phyloP scores from a whole-genome alignment of 2,797 vertebrate genomes.

The Mycteria americana region DNA sequence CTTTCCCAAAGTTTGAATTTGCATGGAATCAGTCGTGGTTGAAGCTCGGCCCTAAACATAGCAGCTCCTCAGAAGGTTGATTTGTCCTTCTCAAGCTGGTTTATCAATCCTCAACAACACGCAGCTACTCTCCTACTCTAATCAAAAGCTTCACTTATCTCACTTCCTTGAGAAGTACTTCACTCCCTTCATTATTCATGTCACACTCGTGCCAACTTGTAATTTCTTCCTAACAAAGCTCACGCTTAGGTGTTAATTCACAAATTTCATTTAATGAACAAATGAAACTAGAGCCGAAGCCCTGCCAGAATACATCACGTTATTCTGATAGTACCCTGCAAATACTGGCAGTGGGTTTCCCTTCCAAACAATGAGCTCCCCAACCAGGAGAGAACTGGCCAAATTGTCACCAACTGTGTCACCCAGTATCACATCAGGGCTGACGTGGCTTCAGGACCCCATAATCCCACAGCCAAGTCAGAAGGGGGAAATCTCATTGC shows the following conservation, averaged over 20 bases:
- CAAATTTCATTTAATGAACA: slow-evolving; percentile 19
- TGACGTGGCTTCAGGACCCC: background rate
- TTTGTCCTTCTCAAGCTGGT: slow-evolving; percentile 32
- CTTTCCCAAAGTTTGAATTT: background rate
- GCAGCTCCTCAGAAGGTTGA: background rate
- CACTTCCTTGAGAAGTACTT: slow-evolving; percentile 37
- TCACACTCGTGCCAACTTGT: background rate
- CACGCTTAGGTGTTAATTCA: background rate
- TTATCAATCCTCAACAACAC: slow-evolving; percentile 13
- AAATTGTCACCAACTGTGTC: background rate
- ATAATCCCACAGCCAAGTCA: background rate
- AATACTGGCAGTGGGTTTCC: background rate
- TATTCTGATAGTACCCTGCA: background rate
- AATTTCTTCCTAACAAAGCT: background rate
- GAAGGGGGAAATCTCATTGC: background rate
- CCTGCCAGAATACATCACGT: background rate
- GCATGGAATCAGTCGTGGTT: background rate
- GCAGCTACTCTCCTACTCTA: slow-evolving; percentile 1
- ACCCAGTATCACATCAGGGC: background rate
- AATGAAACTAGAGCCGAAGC: background rate
- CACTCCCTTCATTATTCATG: background rate
- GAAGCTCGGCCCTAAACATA: background rate
- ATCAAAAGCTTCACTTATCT: slow-evolving; percentile 45
- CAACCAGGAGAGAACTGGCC: background rate
- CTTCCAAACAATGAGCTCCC: background rate